These are phyloP conservation scores for Dynastes tityus DNA, from an alignment of 2,888 invertebrate species.

Conservation along the genomic window DNA sequence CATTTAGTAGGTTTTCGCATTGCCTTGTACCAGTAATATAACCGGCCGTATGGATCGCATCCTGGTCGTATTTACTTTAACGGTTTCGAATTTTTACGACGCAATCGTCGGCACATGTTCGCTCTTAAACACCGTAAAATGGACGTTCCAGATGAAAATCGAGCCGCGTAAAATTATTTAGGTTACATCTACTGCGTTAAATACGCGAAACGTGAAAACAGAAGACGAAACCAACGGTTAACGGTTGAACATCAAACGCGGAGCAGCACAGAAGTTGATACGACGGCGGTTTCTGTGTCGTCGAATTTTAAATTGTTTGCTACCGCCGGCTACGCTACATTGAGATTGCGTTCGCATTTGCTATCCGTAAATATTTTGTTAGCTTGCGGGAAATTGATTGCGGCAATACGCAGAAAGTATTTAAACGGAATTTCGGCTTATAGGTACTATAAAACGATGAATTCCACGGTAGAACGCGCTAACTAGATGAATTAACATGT, in stretches of 20 bases:
- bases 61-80: not conserved
- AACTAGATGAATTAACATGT: not conserved
- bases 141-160: conserved; percentile 11
- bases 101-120: not conserved
- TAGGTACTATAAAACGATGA: not conserved
- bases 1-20: not conserved
- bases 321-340: not conserved
- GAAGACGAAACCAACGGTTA: conserved; percentile 4
- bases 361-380: conserved; percentile 21
- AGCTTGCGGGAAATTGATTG: conserved; percentile 10
- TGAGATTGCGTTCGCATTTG: not conserved
- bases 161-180: conserved; percentile 22
- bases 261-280: conserved; percentile 2
- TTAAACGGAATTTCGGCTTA: not conserved
- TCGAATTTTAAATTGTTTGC: not conserved
- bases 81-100: conserved; percentile 17
- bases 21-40: conserved; percentile 11
- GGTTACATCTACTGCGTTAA: conserved; percentile 20
- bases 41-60: not conserved
- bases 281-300: conserved; percentile 17
- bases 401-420: not conserved
- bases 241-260: conserved; percentile 28
- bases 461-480: not conserved
- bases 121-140: conserved; percentile 2
- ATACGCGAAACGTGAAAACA: conserved; percentile 25